Evolutionary conservation across 2,888 invertebrate species (phyloP).

Genomic region (Amaurobius ferox): DNA sequence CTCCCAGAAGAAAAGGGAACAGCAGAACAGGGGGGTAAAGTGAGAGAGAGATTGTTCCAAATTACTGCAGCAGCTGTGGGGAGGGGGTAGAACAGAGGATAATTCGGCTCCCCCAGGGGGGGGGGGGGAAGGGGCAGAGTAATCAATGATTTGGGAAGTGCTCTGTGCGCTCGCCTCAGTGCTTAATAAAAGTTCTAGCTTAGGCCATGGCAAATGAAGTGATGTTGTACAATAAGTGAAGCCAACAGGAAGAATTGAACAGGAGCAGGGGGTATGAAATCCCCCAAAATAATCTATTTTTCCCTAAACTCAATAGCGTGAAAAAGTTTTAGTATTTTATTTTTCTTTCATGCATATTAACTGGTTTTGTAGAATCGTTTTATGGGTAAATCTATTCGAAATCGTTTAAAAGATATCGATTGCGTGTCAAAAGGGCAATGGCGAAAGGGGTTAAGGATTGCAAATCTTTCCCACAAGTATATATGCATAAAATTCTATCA

Average conservation of each 20-base stretch:
- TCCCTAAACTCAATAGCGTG: slow-evolving; percentile 58
- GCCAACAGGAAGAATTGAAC: slow-evolving; percentile 16
- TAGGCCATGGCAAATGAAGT: slow-evolving; percentile 67
- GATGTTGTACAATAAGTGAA: slow-evolving; percentile 61
- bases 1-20: background rate
- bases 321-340: slow-evolving; percentile 31
- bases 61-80: slow-evolving; percentile 65
- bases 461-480: background rate
- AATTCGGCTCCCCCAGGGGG: background rate
- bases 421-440: slow-evolving; percentile 14
- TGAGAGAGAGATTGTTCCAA: slow-evolving; percentile 64
- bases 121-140: slow-evolving; percentile 19
- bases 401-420: slow-evolving; percentile 57
- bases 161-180: slow-evolving; percentile 3
- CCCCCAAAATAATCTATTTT: slow-evolving; percentile 65
- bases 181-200: slow-evolving; percentile 67
- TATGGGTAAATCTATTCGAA: slow-evolving; percentile 47
- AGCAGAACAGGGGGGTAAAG: background rate
- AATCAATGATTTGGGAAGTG: slow-evolving; percentile 67
- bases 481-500: background rate
- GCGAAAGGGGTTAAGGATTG: background rate
- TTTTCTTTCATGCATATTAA: slow-evolving; percentile 23
- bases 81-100: slow-evolving; percentile 13
- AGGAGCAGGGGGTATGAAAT: background rate
- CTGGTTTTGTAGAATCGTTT: slow-evolving; percentile 49